Evolutionary conservation across 1,140 invertebrate genomes (phyloP), one percentile per base, ranked within the genome.

Genomic region (Trichomalopsis sarcophagae): DNA sequence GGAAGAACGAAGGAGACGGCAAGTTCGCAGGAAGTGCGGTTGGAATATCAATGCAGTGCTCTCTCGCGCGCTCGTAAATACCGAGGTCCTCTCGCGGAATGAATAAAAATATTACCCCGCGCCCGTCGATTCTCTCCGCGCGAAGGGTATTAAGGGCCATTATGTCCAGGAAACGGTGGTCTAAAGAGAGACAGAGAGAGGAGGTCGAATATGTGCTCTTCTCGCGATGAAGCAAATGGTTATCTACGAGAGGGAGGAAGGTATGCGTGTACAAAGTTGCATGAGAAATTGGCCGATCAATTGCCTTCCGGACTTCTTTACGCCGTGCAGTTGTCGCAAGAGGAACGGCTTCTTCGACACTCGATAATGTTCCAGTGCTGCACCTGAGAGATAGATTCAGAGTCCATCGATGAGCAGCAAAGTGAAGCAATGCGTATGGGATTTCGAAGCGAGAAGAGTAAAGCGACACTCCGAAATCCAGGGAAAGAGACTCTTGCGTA

Each of bases 11-110:
- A 55, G 30, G 30, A 47, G 80, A 81, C 69, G 44, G 69, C 50
- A 66, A 73, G 76, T 80, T 55, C 36, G 69, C 77, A 73, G 83
- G 83, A 84, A 80, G 77, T 84, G 83, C 83, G 83, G 66, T 79
- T 47, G 83, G 83, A 80, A 84, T 84, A 84, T 75, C 76, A 84
- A 84, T 84, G 83, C 50, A n/a, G 68, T 23, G 27, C n/a, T 82
- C 55, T 62, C 55, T 62, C 10, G 17, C 21, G 55, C 75, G n/a
- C n/a, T 68, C 82, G 75, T 79, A 84, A 79, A 84, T 79, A 79
- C 33, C 47, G 68, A 21, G 47, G 77, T 27, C n/a, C 68, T 33
- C 50, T 80, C 68, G 77, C 47, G 33, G 68, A 80, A 84, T 74
- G 77, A 84, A 84, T 84, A 80, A 80, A 73, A 84, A 78, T 83